Evolutionary conservation across 1,140 invertebrate species (phyloP).

Genomic region (Bombus terrestris): DNA sequence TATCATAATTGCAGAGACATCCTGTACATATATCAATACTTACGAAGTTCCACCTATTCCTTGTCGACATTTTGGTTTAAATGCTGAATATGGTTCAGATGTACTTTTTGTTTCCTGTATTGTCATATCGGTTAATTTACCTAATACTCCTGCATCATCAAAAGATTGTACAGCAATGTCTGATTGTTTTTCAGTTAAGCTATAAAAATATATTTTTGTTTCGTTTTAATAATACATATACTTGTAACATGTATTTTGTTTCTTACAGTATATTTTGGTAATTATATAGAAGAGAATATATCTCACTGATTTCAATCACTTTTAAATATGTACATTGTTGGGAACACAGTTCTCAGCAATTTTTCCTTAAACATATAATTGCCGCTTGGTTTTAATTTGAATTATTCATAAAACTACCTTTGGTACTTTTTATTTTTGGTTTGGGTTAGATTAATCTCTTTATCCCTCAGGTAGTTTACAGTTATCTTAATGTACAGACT

Average conservation of each 20-base stretch:
- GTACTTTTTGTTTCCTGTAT: constrained; percentile 52
- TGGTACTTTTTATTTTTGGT: no score
- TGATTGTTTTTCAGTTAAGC: background rate
- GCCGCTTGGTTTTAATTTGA: no score
- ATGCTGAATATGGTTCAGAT: background rate
- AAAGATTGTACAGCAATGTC: background rate
- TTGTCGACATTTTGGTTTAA: constrained; percentile 39
- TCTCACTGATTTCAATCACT: no score
- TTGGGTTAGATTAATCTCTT: no score
- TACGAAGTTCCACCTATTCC: constrained; percentile 69
- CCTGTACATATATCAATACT: constrained; percentile 34
- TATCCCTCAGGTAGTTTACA: no score
- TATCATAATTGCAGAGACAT: background rate
- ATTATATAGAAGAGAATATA: no score
- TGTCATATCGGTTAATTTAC: constrained; percentile 62
- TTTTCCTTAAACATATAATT: no score
- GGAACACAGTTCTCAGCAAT: no score
- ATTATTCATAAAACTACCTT: no score
- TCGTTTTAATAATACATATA: background rate
- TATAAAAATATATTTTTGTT: constrained; percentile 11
- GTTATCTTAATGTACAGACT: no score
- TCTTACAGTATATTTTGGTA: no score
- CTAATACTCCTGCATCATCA: constrained; percentile 50
- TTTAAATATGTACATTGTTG: no score
- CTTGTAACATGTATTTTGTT: background rate